These are phyloP conservation scores for Drosophila azteca DNA, from an alignment of 1,140 invertebrate genomes.

Conservation along the genomic window DNA sequence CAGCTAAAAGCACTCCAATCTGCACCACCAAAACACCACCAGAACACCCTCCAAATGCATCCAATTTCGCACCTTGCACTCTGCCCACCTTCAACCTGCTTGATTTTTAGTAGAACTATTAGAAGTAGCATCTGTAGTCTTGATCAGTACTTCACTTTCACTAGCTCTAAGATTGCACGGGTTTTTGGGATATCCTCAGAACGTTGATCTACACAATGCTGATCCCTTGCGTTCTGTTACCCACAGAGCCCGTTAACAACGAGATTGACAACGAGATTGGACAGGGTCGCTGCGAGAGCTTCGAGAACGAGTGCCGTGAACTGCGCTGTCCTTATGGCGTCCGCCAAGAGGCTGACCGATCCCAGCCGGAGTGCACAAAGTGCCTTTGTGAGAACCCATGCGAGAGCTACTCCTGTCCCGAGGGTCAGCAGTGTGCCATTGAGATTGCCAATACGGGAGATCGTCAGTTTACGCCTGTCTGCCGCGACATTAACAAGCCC, in stretches of 20 bases:
- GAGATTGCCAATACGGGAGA: constrained; percentile 85
- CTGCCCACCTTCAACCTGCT: constrained; percentile 48
- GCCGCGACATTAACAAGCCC: constrained; percentile 89
- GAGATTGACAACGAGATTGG: constrained; percentile 53
- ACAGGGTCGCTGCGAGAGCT: constrained; percentile 84
- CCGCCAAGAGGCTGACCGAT: constrained; percentile 87
- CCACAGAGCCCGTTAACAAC: constrained; percentile 52
- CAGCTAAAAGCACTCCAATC: constrained; percentile 25
- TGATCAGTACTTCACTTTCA: constrained; percentile 51
- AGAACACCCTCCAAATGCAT: constrained; percentile 20
- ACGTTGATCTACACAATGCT: not conserved
- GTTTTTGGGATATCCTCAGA: not conserved
- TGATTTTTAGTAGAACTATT: constrained; percentile 35
- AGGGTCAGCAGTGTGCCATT: constrained; percentile 88
- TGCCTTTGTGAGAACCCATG: constrained; percentile 93
- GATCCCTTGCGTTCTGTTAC: not conserved
- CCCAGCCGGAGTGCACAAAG: constrained; percentile 87
- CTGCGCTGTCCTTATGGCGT: constrained; percentile 91
- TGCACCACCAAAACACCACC: constrained; percentile 44
- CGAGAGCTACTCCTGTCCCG: constrained; percentile 86
- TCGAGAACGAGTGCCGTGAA: constrained; percentile 85
- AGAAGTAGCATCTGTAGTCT: constrained; percentile 44
- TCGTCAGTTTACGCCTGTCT: constrained; percentile 85
- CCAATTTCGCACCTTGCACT: constrained; percentile 43
- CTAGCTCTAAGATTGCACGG: constrained; percentile 65